Base-by-base conservation (phyloP, 2,113 vertebrate species). In the Apeltes quadracus region DNA sequence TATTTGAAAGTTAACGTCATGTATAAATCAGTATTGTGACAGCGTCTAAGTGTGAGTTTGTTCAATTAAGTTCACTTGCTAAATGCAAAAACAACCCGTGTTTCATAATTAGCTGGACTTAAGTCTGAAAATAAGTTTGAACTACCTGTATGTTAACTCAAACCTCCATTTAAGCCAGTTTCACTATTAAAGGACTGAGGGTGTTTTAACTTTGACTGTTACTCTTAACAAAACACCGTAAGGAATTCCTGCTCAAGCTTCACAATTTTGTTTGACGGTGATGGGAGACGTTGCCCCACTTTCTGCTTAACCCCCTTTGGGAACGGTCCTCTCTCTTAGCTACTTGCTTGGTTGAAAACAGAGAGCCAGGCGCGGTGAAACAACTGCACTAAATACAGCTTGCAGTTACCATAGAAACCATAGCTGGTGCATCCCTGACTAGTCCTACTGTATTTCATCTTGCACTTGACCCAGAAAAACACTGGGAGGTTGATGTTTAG, bases 381-480 rank as follows among this genome's bases (percentile, higher is more conserved):
- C 90, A 91, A 92, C 90, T 87, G 89, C 87, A 89, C 87, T 89
- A 90, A 93, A 93, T 91, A 90, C 90, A 91, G 92, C 87, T 84
- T 83, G 85, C 84, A 81, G 91, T 93, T 91, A 89, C 91, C 89
- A 93, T 93, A 89, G 92, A 88, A 93, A 93, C 92, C 85, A 78
- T 79, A 53, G 20, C 87, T 71, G 83, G 86, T 83, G 84, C 87
- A 91, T 93, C 88, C 84, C 87, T 78, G 88, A 88, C 90, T 88
- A 83, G 91, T 90, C 87, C 75, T 84, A 83, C 89, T 89, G 89
- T 88, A 91, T 93, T 89, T 89, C 84, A 87, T 87, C 90, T 90
- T 91, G 90, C 90, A 91, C 91, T 93, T 93, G 92, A 93, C 92
- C 92, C 91, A 93, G 86, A 92, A 89, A 88, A 84, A 75, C 74